A percentile compares a stretch with the other conserved stretches of the same genome.
phyloP scores from a whole-genome alignment of 2,113 vertebrate genomes.

The Scomber scombrus region DNA sequence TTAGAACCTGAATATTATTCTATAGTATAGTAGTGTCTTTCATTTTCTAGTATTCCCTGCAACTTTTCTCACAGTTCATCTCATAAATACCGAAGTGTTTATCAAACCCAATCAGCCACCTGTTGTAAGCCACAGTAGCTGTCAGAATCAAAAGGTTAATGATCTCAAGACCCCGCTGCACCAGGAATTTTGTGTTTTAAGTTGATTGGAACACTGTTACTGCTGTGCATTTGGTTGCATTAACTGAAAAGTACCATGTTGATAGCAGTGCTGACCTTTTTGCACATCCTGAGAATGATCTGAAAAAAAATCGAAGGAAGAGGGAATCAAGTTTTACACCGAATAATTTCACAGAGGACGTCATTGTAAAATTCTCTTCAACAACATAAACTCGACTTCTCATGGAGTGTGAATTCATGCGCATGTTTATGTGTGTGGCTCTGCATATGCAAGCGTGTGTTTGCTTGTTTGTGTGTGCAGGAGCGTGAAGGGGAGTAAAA shows the following conservation, averaged over 20 bases:
- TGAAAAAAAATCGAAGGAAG: background rate
- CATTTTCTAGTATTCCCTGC: too few species aligned
- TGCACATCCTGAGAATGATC: background rate
- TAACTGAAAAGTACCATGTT: slow-evolving; percentile 1
- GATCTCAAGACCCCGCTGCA: slow-evolving; percentile 39
- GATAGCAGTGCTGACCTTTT: slow-evolving; percentile 44
- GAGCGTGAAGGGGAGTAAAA: slow-evolving; percentile 69
- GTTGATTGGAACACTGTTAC: slow-evolving; percentile 34
- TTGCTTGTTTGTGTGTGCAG: slow-evolving; percentile 63
- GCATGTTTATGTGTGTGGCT: slow-evolving; percentile 4
- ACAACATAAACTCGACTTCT: slow-evolving; percentile 4
- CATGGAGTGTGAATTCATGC: slow-evolving; percentile 28
- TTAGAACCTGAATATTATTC: too few species aligned
- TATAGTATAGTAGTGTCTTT: too few species aligned
- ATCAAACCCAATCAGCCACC: slow-evolving; percentile 18
- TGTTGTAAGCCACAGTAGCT: slow-evolving; percentile 48
- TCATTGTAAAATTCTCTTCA: background rate
- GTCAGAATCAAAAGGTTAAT: slow-evolving; percentile 68
- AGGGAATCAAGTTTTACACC: too few species aligned
- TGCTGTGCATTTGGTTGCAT: slow-evolving; percentile 17
- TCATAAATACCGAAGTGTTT: slow-evolving; percentile 22
- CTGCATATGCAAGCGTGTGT: slow-evolving; percentile 45
- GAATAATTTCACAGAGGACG: background rate
- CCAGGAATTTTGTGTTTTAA: slow-evolving; percentile 27
- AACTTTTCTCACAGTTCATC: background rate